Base-by-base conservation (phyloP, 2,113 vertebrate genomes). In the Oplegnathus fasciatus region DNA sequence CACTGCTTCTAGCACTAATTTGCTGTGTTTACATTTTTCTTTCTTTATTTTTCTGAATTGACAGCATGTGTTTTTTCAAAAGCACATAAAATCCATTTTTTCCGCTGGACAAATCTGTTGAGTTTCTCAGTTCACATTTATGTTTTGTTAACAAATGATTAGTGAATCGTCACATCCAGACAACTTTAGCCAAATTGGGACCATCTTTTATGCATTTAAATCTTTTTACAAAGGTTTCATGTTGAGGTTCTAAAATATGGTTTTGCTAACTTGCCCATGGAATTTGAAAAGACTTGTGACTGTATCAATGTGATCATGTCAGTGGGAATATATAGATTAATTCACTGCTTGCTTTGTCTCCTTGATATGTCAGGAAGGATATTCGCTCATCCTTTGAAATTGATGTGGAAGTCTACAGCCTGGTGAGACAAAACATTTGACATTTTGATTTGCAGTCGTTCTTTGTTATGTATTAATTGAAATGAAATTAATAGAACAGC, bases 391-490 rank as follows among this genome's bases (percentile, higher is more conserved):
- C 88, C 61, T 97, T 97, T 88, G 95, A 95, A 40, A 95, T 97
- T 20, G 96, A 97, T 60, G 92, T 96, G n/a, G 96, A 97, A 71
- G 96, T 96, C 46, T 97, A 96, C 91, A 96, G 96, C 79, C 86
- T 97, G 96, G 96, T 97, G 78, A 95, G 90, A 46, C 46, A 86
- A 46, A 48, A 48, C 58, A 40, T 32, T 58, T 58, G 1, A 54
- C 5, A 3, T 26, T 75, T 55, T 58, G 1, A 32, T 50, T 9
- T 57, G 3, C 37, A 28, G 9, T 22, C 9, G 2, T n/a, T 66
- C 26, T 32, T 37, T 37, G 5, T n/a, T 11, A 5, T 0, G 0
- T 34, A 7, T 72, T n/a, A 18, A 60, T 48, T 34, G 1, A 26
- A 34, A n/a, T 67, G 3, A 57, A 58, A 42, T 17, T 0, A 32